Evolutionary conservation across 2,797 vertebrate genomes (phyloP).

Genomic region (Oreortyx pictus): DNA sequence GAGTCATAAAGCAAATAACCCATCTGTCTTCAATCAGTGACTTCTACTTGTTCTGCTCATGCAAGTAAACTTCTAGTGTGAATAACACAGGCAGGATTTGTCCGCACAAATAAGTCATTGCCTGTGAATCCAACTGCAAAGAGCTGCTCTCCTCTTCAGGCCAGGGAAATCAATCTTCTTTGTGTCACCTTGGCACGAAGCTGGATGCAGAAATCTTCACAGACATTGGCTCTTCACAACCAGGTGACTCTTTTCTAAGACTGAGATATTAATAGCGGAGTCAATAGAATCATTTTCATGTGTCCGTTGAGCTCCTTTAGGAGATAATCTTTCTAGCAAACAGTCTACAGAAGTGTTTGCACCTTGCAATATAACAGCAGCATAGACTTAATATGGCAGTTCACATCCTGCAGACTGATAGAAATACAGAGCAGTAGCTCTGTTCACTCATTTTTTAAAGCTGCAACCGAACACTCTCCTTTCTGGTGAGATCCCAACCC

Average conservation of each 20-base stretch:
- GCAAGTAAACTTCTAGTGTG: not conserved
- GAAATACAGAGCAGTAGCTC: not conserved
- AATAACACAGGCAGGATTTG: not conserved
- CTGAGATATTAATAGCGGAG: conserved; percentile 12
- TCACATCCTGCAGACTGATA: not conserved
- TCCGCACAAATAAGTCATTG: not conserved
- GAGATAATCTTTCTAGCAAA: not conserved
- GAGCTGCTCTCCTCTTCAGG: not conserved
- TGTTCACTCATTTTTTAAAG: not conserved
- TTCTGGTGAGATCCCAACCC: not conserved
- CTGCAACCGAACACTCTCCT: not conserved
- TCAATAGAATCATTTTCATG: not conserved
- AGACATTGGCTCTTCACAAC: conserved; percentile 3
- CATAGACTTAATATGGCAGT: not conserved
- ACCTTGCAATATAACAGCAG: not conserved
- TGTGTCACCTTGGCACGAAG: not conserved
- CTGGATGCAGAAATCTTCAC: not conserved
- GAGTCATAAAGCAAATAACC: not conserved
- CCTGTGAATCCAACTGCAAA: not conserved
- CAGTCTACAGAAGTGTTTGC: not conserved
- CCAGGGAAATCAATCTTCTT: not conserved
- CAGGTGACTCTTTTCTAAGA: not conserved
- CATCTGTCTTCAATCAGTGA: not conserved
- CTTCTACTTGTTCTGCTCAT: not conserved
- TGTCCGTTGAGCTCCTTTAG: not conserved